Base-by-base conservation (phyloP, 2,888 invertebrate genomes). In the Melinopterus prodromus region DNA sequence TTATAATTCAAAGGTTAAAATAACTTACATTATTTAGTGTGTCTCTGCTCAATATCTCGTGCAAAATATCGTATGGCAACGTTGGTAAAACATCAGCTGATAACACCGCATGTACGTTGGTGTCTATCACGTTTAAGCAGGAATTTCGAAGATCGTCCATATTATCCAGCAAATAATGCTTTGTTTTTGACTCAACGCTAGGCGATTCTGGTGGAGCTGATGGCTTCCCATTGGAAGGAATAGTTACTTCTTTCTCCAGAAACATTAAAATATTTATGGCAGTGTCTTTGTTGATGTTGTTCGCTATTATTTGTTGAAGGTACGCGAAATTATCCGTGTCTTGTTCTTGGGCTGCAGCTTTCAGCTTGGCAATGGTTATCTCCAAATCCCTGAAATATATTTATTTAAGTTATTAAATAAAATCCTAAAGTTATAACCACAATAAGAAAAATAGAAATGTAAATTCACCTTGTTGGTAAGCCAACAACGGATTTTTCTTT, bases 261-360 rank as follows among this genome's bases (percentile, higher is more conserved):
- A 53, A 53, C 12, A 53, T 53, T 53, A 53, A 53, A 53, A 53
- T 53, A 53, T 53, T 53, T 53, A 53, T 53, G 53, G 53, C 53
- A 53, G 53, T 53, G 2, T 53, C 53, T 53, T 53, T 53, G 53
- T 53, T 53, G 53, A 53, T 12, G 12, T 53, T 53, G 53, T 12
- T 53, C 12, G 53, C 53, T 53, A 53, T 53, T 53, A 53, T 53
- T 53, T 4, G 53, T 53, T 53, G 53, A 4, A 53, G 53, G 53
- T 53, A 53, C 12, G 53, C 53, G 53, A 53, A 53, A 53, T 12
- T 53, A 53, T 53, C 53, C 53, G 53, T 53, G 53, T 53, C 53
- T 53, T 53, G 53, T 53, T 53, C 53, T 53, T 53, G 53, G 53
- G 53, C 53, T 53, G 53, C 53, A 53, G 53, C 53, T 53, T 53